These are phyloP conservation scores for Bubo blakistoni DNA, from an alignment of 2,113 vertebrate genomes.

Conservation along the genomic window DNA sequence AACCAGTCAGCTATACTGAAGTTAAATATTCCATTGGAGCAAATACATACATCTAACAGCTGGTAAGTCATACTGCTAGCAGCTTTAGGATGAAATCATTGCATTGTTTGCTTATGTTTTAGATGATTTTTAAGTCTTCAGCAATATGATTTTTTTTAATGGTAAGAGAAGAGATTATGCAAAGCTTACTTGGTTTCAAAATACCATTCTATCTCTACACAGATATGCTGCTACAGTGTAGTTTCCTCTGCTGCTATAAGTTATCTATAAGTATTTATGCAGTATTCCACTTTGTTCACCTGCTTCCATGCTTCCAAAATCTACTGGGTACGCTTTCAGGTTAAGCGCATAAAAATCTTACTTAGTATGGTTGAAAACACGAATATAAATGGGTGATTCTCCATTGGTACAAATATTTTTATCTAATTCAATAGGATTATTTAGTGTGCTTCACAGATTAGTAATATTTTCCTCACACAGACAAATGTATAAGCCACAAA, in stretches of 20 bases:
- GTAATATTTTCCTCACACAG: background rate
- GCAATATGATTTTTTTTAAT: background rate
- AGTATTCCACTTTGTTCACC: background rate
- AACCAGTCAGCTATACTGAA: background rate
- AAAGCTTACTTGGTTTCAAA: background rate
- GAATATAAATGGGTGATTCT: background rate
- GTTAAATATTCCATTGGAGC: background rate
- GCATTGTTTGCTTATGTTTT: background rate
- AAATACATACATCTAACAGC: slow-evolving; percentile 15
- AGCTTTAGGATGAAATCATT: background rate
- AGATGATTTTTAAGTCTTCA: background rate
- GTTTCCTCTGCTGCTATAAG: background rate
- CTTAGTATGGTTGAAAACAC: background rate
- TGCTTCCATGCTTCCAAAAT: background rate
- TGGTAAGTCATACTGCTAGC: background rate
- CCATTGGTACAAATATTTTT: background rate
- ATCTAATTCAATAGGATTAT: background rate
- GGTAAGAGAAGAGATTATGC: background rate
- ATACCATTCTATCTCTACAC: background rate
- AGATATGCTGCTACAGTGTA: background rate
- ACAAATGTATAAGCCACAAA: background rate
- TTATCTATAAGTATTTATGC: background rate
- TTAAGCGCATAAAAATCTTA: background rate
- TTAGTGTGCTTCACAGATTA: background rate
- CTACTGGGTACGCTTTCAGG: background rate